Conservation (phyloP, 2,113 vertebrate species). For the Rhinopomastus cyanomelas region DNA sequence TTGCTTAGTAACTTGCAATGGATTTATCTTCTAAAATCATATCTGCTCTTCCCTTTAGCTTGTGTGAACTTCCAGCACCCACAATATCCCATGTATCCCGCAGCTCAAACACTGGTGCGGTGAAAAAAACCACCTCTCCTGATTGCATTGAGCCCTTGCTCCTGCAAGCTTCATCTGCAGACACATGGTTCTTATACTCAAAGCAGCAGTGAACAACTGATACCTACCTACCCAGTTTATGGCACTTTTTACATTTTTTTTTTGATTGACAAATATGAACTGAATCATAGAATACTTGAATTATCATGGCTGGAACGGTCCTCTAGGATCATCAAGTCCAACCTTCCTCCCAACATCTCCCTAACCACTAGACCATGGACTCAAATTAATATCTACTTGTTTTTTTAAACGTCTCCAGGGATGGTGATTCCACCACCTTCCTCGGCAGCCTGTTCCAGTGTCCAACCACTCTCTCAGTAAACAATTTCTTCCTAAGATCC, state of each 20-base stretch:
- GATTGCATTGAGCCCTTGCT: neutral
- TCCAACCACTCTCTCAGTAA: too few relatives aligned
- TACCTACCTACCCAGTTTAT: neutral
- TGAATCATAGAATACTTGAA: too few relatives aligned
- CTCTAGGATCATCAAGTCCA: neutral
- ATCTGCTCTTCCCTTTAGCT: neutral
- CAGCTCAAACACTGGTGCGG: neutral
- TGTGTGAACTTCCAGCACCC: neutral
- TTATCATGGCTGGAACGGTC: neutral
- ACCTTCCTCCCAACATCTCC: neutral
- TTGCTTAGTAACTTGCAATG: neutral
- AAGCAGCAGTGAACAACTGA: neutral
- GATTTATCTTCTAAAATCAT: neutral
- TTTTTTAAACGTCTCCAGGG: too few relatives aligned
- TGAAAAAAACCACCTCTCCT: neutral
- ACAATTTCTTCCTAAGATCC: too few relatives aligned
- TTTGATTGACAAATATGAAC: neutral
- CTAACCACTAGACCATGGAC: too few relatives aligned
- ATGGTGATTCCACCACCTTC: too few relatives aligned
- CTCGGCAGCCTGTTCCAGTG: too few relatives aligned
- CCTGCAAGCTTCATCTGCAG: neutral
- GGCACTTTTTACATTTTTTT: neutral
- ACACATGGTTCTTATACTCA: neutral
- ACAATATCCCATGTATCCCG: accelerated
- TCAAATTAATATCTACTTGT: too few relatives aligned